Base-by-base conservation (phyloP, 2,797 vertebrate species). In the Eulemur coronatus region DNA sequence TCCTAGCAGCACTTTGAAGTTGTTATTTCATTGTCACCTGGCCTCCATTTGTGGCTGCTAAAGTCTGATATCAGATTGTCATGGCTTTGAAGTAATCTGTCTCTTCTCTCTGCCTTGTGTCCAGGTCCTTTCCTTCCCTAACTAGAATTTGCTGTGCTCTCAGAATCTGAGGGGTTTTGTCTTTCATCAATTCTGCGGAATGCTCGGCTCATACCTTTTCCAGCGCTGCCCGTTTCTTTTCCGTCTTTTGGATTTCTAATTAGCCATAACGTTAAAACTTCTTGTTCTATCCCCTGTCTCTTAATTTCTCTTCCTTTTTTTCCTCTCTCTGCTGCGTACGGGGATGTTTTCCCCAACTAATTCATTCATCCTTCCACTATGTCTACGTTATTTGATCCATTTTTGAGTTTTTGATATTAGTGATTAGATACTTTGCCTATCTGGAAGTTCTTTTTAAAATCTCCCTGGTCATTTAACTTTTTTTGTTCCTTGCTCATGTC, bases 41-140 rank as follows among this genome's bases (percentile, higher is more conserved):
- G 96, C 91, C 59, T 88, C 89, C 88, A 80, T 88, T 92, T 92
- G 46, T 46, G 75, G 30, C 69, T 43, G 28, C 41, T 84, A 28
- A 81, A 43, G 61, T 48, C 70, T 93, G 55, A 73, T 63, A 57
- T 88, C 76, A 52, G 33, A 78, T 41, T 59, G 78, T 78, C 72
- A 30, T 63, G 28, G 75, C 87, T 96, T 82, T 94, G 92, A 96
- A 89, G 67, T 30, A 4, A 84, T 86, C 55, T 33, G 0, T 43
- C 52, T 93, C 46, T 52, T 9, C 43, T 35, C 15, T 93, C 46
- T 79, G 43, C 70, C 86, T 22, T 15, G 1, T 15, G 20, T 76
- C 10, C 52, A n/a, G 28, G 59, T 15, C 5, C 11, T 59, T 63
- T 26, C 38, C 43, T 93, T 70, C 7, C 28, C 38, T 88, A 35